Percentiles rank a stretch among this genome's conserved stretches.
These are phyloP conservation scores for Ephestia elutella DNA, from an alignment of 1,140 invertebrate genomes.

Conservation along the genomic window DNA sequence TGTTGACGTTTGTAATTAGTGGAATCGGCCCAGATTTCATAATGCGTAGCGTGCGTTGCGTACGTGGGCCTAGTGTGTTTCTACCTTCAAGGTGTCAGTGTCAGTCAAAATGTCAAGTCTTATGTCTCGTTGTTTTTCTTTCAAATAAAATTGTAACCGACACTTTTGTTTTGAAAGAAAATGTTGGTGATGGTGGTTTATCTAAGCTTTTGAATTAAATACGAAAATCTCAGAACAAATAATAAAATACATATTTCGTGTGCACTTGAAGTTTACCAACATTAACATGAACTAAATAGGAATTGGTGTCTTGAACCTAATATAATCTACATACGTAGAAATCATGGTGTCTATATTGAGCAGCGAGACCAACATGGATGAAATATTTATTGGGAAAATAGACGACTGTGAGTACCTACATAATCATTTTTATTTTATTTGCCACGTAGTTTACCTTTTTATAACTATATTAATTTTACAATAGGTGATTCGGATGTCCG, in stretches of 20 bases:
- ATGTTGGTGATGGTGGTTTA: neutral
- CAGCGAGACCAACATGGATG: slow-evolving; percentile 25
- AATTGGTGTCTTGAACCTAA: neutral
- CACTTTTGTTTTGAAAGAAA: neutral
- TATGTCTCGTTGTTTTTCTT: too few species aligned
- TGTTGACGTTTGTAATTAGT: too few species aligned
- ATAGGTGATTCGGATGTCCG: slow-evolving; percentile 60
- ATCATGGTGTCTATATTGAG: neutral
- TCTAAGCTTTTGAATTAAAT: neutral
- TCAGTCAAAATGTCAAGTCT: too few species aligned
- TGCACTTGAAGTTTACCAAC: neutral
- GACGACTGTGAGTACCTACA: slow-evolving; percentile 52
- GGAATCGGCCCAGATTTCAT: too few species aligned
- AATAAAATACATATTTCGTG: neutral
- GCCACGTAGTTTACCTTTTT: slow-evolving; percentile 4
- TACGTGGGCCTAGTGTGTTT: too few species aligned
- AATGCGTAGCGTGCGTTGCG: too few species aligned
- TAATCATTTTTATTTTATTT: slow-evolving; percentile 6
- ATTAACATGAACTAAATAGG: too few species aligned
- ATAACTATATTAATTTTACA: slow-evolving; percentile 13
- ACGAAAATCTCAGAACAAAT: too few species aligned
- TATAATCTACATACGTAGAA: neutral
- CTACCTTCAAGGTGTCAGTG: too few species aligned
- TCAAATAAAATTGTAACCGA: neutral
- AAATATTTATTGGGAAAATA: slow-evolving; percentile 61